Base-by-base conservation (phyloP, 1,140 invertebrate species). In the Leptinotarsa texana region DNA sequence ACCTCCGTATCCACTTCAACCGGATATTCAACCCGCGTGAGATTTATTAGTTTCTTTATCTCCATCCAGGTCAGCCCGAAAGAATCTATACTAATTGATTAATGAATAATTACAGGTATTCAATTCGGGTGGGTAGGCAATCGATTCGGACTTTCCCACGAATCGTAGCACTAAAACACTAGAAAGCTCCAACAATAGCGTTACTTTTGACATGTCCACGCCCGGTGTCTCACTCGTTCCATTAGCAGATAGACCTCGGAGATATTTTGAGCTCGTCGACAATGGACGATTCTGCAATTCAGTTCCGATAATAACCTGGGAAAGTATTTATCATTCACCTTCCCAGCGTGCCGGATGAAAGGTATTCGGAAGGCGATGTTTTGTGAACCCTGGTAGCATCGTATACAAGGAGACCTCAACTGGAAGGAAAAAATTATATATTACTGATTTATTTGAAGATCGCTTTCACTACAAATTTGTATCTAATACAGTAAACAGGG, bases 81-180 rank as follows among this genome's bases (percentile, higher is more conserved):
- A 65, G 63, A 65, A 65, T 65, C 63, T 4, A 65, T 65, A 65
- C 63, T 65, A 65, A 65, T 65, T 65, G 63, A 65, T 65, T 65
- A 65, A 65, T 65, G 63, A 65, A 65, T 65, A 33, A 65, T 65
- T 65, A 65, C 63, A 33, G 63, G 63, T 33, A 65, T 65, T 65
- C 63, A 65, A 65, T 65, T 33, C 21, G 63, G 21, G 61, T 65
- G 27, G 22, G 63, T 65, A 65, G 63, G 63, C 21, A 65, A 65
- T 65, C 13, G 22, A 65, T 65, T 33, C 63, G 63, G 21, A 65
- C 49, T 65, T 73, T 73, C 72, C 77, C 70, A 74, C 76, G 74
- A 69, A 69, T 74, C 72, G 71, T 68, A 47, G 74, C 69, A 72
- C 49, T 22, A 63, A 63, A 73, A 73, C 61, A 63, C 61, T 63